These are phyloP conservation scores for Tinamus major DNA, from an alignment of 2,797 vertebrate genomes.

Conservation along the genomic window DNA sequence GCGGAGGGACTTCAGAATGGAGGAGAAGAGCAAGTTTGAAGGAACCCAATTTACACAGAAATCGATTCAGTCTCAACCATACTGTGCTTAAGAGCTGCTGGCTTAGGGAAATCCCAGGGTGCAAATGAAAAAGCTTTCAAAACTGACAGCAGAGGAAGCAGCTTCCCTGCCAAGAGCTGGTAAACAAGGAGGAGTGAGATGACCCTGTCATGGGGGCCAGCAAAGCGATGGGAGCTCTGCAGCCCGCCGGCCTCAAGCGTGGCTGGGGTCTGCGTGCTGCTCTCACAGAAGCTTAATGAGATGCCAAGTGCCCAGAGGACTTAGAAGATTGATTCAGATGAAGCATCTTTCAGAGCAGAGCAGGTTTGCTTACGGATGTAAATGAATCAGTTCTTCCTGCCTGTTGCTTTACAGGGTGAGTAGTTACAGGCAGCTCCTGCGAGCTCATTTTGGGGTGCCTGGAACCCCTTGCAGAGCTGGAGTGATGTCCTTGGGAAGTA, in stretches of 20 bases:
- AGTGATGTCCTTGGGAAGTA: background rate
- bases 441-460: background rate
- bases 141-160: conserved; percentile 55
- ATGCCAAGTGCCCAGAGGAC: background rate
- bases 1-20: conserved; percentile 30
- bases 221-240: background rate
- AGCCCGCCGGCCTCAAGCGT: background rate
- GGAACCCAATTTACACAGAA: conserved; percentile 33
- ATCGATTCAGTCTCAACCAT: conserved; percentile 70
- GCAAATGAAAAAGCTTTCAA: conserved; percentile 68
- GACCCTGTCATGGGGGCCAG: background rate
- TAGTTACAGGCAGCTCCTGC: no score
- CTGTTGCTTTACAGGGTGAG: background rate
- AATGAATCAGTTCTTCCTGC: background rate
- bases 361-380: background rate
- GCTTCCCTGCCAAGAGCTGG: conserved; percentile 28
- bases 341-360: background rate
- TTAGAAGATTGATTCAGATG: background rate
- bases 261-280: background rate
- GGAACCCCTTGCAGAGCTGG: background rate
- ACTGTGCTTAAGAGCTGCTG: conserved; percentile 72
- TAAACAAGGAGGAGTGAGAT: conserved; percentile 44
- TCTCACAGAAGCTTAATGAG: background rate
- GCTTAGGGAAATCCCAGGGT: conserved; percentile 34
- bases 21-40: conserved; percentile 42